Conservation (phyloP, 2,797 vertebrate genomes). For the Microhierax caerulescens region DNA sequence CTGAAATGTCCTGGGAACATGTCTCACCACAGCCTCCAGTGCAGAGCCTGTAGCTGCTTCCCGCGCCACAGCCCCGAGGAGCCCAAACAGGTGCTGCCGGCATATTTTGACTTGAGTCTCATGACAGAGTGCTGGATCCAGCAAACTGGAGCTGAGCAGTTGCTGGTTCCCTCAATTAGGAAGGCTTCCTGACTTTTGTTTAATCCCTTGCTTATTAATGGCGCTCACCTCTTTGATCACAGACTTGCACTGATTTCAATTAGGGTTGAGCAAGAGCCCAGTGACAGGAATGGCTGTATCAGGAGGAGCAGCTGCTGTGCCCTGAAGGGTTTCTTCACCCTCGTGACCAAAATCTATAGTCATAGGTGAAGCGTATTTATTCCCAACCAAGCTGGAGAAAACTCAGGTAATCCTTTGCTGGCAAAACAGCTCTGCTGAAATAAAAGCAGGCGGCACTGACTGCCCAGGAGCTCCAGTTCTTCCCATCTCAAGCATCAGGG, state of each 20-base stretch:
- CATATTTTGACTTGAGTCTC: neutral
- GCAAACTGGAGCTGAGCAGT: neutral
- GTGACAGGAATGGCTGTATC: conserved; percentile 33
- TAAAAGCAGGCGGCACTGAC: neutral
- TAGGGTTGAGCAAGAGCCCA: conserved; percentile 40
- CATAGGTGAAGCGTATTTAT: conserved; percentile 33
- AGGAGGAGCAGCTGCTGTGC: conserved; percentile 41
- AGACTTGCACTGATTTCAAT: conserved; percentile 39
- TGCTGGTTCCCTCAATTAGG: neutral
- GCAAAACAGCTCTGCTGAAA: conserved; percentile 6
- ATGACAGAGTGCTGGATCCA: neutral
- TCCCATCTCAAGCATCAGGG: neutral
- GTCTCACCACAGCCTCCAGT: neutral
- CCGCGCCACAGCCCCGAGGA: neutral
- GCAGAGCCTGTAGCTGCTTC: neutral
- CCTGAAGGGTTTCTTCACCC: conserved; percentile 37
- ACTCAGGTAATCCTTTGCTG: conserved; percentile 20
- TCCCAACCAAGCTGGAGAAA: conserved; percentile 5
- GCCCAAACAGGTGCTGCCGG: neutral
- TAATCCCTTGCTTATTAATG: conserved; percentile 28
- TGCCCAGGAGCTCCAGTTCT: neutral
- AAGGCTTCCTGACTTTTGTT: conserved; percentile 14
- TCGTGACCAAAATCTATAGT: conserved; percentile 57
- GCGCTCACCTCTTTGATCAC: conserved; percentile 34
- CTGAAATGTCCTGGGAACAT: accelerated